Evolutionary conservation across 2,797 vertebrate species (phyloP), one percentile per base, ranked within the genome.

Genomic region (Erethizon dorsatum): DNA sequence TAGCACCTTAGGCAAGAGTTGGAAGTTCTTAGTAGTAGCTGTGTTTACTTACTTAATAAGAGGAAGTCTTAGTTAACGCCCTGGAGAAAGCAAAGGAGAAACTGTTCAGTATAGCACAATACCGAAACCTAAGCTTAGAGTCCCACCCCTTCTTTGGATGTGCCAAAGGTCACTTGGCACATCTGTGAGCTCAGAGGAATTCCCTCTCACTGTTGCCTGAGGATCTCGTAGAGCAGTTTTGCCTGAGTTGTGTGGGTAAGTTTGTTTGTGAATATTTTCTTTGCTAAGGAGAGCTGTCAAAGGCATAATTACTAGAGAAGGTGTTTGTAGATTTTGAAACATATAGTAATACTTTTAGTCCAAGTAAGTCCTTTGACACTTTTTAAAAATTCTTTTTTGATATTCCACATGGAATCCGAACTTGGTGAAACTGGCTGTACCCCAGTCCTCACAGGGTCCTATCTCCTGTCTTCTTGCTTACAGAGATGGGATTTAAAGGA

Each of bases 11-110:
- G 85, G n/a, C 78, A 95, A 83, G 94, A 22, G 54, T 61, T 78
- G 61, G 96, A 69, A 86, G 73, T 54, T n/a, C 63, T 22, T 87
- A n/a, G 41, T 85, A 18, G 85, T 73, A 93, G 69, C 86, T 83
- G 10, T 67, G 17, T 87, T 98, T 97, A 96, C 96, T 97, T 91
- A 77, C 28, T 89, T 92, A 97, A 96, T 88, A 95, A 95, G 89
- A 97, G 95, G 95, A 98, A 97, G 97, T 98, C 91, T 98, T 94
- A 86, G 97, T 95, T 95, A 94, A 98, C 61, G 7, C 98, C 98
- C 93, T 97, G 87, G 94, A 95, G 96, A 98, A 97, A 92, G 82
- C 71, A 92, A 54, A 2, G 71, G 20, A 96, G 96, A 97, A 96
- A 97, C 45, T 86, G 94, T 92, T 96, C 93, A 57, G 52, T 47